phyloP scores from a whole-genome alignment of 1,140 invertebrate species.

The Pogonus chalceus region DNA sequence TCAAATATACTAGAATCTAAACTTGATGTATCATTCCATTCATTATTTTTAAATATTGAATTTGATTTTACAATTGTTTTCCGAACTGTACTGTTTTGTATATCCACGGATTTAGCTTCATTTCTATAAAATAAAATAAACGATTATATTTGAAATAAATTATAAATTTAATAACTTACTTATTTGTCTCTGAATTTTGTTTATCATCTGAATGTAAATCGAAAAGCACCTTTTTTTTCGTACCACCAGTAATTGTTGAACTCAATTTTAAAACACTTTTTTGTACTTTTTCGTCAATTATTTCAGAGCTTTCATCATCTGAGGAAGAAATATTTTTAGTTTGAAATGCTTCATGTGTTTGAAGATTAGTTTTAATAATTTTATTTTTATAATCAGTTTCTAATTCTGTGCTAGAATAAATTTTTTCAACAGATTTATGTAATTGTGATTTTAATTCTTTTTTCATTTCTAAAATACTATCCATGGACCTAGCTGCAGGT shows the following conservation, averaged over 20 bases:
- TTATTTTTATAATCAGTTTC: slow-evolving; percentile 1
- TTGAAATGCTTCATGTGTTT: too few species aligned
- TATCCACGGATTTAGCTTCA: too few species aligned
- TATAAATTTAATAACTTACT: neutral
- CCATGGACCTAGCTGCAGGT: too few species aligned
- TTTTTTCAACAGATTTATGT: too few species aligned
- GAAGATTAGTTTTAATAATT: neutral
- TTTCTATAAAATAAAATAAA: neutral
- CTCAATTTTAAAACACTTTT: neutral
- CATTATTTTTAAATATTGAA: neutral
- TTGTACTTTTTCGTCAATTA: neutral
- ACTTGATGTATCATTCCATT: neutral
- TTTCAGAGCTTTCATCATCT: neutral
- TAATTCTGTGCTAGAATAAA: too few species aligned
- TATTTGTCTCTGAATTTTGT: neutral
- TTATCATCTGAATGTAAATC: neutral
- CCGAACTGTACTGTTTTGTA: neutral
- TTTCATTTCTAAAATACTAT: too few species aligned
- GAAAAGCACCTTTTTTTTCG: neutral
- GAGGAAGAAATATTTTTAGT: neutral
- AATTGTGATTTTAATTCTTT: too few species aligned
- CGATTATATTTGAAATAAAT: neutral
- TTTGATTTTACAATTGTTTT: neutral
- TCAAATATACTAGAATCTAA: neutral
- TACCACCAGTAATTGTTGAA: neutral